Evolutionary conservation across 2,888 invertebrate genomes (phyloP).

Genomic region (Dicycla oo): DNA sequence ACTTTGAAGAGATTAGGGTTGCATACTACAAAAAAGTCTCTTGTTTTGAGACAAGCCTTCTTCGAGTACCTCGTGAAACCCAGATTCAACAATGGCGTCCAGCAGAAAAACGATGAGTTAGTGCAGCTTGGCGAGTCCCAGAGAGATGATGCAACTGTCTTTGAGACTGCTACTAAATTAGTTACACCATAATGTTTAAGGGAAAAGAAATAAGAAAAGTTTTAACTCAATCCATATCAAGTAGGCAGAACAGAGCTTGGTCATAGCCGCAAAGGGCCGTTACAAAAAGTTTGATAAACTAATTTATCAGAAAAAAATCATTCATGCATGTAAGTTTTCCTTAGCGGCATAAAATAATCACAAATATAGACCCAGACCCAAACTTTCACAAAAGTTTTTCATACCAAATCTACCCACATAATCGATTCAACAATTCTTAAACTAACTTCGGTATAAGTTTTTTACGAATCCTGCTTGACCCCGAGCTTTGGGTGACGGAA

Average conservation of each 20-base stretch:
- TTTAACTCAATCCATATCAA: background rate
- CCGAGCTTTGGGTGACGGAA: conserved; percentile 20
- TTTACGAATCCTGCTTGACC: conserved; percentile 36
- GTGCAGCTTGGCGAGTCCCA: background rate
- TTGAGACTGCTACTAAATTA: background rate
- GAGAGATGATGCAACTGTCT: no score
- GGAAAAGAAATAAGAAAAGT: background rate
- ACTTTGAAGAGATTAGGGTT: no score
- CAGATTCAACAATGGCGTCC: background rate
- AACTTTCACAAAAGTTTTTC: conserved; percentile 25
- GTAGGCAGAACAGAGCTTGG: background rate
- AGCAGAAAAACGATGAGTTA: background rate
- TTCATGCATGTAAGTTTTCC: background rate
- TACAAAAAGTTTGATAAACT: conserved; percentile 4
- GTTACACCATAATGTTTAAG: background rate
- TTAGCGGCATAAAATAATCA: conserved; percentile 24
- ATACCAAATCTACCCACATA: conserved; percentile 33
- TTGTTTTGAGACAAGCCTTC: background rate
- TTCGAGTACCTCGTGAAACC: background rate
- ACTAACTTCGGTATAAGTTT: conserved; percentile 34
- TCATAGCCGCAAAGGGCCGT: no score
- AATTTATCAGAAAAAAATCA: background rate
- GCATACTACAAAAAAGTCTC: background rate
- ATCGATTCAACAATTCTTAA: conserved; percentile 49
- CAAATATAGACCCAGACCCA: conserved; percentile 13